A percentile compares a stretch with the other conserved stretches of the same genome.
Evolutionary conservation across 2,797 vertebrate genomes (phyloP).

Genomic region (Poeciliopsis paucimaculata): DNA sequence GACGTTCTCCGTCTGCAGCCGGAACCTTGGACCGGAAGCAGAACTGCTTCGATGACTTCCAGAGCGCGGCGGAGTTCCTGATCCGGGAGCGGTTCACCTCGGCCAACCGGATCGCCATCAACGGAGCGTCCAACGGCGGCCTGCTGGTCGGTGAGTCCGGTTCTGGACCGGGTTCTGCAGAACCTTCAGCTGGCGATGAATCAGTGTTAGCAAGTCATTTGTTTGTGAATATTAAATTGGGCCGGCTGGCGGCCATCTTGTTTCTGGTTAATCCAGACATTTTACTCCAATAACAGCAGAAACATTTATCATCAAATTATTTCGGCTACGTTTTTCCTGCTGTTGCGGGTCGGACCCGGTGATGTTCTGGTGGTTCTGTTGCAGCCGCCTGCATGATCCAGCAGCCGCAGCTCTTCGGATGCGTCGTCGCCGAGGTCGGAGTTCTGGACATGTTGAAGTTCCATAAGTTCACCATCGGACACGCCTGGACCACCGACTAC

Average conservation of each 20-base stretch:
- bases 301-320: too few species aligned
- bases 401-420: constrained; percentile 81
- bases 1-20: constrained; percentile 48
- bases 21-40: constrained; percentile 79
- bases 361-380: constrained; percentile 4
- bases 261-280: too few species aligned
- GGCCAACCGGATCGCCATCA: constrained; percentile 73
- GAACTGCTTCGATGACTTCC: constrained; percentile 84
- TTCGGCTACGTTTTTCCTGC: not conserved
- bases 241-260: too few species aligned
- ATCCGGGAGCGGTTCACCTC: constrained; percentile 77
- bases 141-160: constrained; percentile 76
- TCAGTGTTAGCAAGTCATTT: too few species aligned
- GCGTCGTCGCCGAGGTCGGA: constrained; percentile 80
- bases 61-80: constrained; percentile 79
- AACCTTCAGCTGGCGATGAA: not conserved
- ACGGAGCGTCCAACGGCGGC: constrained; percentile 82
- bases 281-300: too few species aligned
- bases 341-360: not conserved
- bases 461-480: constrained; percentile 85
- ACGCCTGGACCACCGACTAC: constrained; percentile 85
- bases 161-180: not conserved
- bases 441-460: constrained; percentile 87
- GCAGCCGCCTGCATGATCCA: constrained; percentile 81
- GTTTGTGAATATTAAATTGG: too few species aligned